Evolutionary conservation across 2,797 vertebrate species (phyloP), one percentile per base, ranked within the genome.

Genomic region (Champsocephalus gunnari): DNA sequence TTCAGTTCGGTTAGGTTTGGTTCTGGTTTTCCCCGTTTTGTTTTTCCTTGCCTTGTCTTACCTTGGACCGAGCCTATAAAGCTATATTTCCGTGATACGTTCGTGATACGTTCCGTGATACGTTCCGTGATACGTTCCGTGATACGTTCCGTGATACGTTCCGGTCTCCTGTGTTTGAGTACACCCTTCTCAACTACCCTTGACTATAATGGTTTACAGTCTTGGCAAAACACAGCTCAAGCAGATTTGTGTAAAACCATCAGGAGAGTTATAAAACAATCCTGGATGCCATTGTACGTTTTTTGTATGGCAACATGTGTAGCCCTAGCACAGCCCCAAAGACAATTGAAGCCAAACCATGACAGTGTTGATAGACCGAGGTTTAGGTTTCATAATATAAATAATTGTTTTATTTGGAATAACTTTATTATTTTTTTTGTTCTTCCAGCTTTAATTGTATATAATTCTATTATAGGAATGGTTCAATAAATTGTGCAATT

Each of bases 401-500:
- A 48, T 12, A n/a, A 10, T 43, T 73, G 72, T 54, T 77, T 71
- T 53, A 64, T 66, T 34, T 73, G 75, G 62, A 84, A 68, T 44
- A 59, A 67, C 34, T 44, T 11, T 19, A 43, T 50, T 48, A 12
- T 24, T 50, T 82, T 76, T 71, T 67, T 59, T 81, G 34, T 59
- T 67, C 10, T 2, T 82, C 60, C 64, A 66, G 34, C 19, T 80
- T 74, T 34, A 73, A 49, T 54, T 73, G 63, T 64, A 56, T 28
- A 51, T 14, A 72, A 77, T 51, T 34, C 17, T 65, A 50, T 19
- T 50, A 70, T 64, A 61, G 54, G 44, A 59, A 82, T 49, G 57
- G 21, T 41, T 77, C 54, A 68, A 75, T 70, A 70, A 85, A 79
- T 71, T 73, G 59, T 67, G 44, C 44, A 69, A 48, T 32, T 28